Conservation (phyloP, 2,888 invertebrate genomes). For the Idaea aversata region DNA sequence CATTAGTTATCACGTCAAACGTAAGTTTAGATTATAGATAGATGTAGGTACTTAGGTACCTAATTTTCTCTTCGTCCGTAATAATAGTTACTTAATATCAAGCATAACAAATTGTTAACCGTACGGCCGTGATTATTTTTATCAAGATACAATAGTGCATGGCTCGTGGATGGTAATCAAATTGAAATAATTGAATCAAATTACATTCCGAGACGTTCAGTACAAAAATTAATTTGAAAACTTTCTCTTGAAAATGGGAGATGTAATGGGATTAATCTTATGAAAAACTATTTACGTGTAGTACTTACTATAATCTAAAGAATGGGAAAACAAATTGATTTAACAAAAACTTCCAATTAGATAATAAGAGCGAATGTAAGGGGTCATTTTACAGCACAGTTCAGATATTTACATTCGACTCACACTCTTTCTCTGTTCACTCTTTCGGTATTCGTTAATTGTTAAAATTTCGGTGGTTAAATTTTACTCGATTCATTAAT, state of each 20-base stretch:
- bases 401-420: not conserved
- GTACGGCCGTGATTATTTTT: slow-evolving; percentile 26
- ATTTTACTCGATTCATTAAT: not conserved
- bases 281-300: slow-evolving; percentile 11
- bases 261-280: slow-evolving; percentile 25
- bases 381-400: not conserved
- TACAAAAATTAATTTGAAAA: slow-evolving; percentile 31
- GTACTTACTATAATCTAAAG: slow-evolving; percentile 12
- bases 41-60: not conserved
- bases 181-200: slow-evolving; percentile 35
- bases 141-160: slow-evolving; percentile 29
- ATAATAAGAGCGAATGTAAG: not conserved
- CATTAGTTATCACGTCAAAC: no score
- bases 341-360: not conserved
- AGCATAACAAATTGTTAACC: slow-evolving; percentile 29
- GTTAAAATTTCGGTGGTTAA: not conserved
- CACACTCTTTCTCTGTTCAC: not conserved
- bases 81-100: slow-evolving; percentile 19
- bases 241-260: slow-evolving; percentile 34
- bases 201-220: slow-evolving; percentile 25
- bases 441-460: not conserved
- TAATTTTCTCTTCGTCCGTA: not conserved
- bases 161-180: slow-evolving; percentile 24
- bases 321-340: slow-evolving; percentile 22
- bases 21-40: no score